A percentile compares a stretch with the other conserved stretches of the same genome.
phyloP scores from a whole-genome alignment of 1,140 invertebrate species.

The Scaptomyza hsui region DNA sequence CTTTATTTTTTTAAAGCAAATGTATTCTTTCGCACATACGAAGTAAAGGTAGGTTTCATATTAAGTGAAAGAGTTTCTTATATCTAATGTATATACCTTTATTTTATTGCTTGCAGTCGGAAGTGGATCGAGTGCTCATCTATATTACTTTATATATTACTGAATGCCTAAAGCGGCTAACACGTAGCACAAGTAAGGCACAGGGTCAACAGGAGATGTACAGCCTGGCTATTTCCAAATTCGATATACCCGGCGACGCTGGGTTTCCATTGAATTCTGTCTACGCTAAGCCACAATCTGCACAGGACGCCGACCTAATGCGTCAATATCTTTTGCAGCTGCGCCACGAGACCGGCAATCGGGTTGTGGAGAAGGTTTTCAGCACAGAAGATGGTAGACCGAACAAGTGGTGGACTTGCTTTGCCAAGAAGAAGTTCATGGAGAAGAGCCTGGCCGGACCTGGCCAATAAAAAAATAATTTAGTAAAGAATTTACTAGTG shows the following conservation, averaged over 20 bases:
- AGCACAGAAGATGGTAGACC: slow-evolving; percentile 95
- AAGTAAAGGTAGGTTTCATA: slow-evolving; percentile 92
- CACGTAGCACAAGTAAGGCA: slow-evolving; percentile 94
- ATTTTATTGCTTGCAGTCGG: slow-evolving; percentile 88
- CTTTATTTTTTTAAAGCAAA: slow-evolving; percentile 99
- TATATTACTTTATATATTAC: slow-evolving; percentile 99
- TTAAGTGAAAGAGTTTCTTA: background rate
- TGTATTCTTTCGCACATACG: slow-evolving; percentile 99
- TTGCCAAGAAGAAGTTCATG: slow-evolving; percentile 99
- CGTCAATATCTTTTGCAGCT: slow-evolving; percentile 97
- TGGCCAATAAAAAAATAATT: slow-evolving; percentile 61
- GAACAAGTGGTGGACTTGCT: slow-evolving; percentile 99
- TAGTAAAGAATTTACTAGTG: slow-evolving; percentile 12
- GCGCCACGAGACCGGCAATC: slow-evolving; percentile 95
- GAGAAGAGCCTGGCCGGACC: slow-evolving; percentile 93
- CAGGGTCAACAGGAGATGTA: slow-evolving; percentile 98
- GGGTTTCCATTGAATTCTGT: slow-evolving; percentile 99
- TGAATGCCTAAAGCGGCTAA: slow-evolving; percentile 97
- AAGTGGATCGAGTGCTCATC: slow-evolving; percentile 97
- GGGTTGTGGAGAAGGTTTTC: slow-evolving; percentile 97
- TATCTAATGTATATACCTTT: background rate
- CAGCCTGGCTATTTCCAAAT: slow-evolving; percentile 96
- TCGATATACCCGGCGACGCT: slow-evolving; percentile 98
- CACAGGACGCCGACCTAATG: slow-evolving; percentile 94
- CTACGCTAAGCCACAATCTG: slow-evolving; percentile 93